phyloP scores from a whole-genome alignment of 2,888 invertebrate species.

The Lasioglossum pauxillum region DNA sequence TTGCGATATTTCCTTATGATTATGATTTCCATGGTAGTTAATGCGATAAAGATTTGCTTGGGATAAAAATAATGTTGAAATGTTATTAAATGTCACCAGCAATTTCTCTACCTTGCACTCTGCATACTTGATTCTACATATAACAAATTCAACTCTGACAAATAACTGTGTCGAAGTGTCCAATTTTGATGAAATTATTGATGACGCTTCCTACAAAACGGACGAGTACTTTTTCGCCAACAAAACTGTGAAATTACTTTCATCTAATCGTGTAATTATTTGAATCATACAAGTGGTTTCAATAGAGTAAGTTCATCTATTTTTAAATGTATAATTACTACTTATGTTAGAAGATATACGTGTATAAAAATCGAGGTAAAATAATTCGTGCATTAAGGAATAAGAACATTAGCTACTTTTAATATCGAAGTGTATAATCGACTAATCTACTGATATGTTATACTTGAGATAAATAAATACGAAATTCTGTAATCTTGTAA shows the following conservation, averaged over 20 bases:
- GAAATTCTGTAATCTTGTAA: neutral
- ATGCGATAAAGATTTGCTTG: neutral
- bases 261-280: neutral
- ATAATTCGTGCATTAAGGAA: neutral
- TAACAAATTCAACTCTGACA: neutral
- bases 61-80: neutral
- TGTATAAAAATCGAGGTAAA: neutral
- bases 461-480: neutral
- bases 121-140: neutral
- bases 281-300: neutral
- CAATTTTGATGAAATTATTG: neutral
- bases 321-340: neutral
- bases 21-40: neutral
- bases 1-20: neutral
- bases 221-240: neutral
- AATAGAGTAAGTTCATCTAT: neutral
- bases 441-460: constrained; percentile 1
- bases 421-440: neutral
- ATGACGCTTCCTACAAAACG: neutral
- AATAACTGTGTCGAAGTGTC: neutral
- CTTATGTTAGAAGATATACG: neutral
- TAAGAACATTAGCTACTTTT: neutral
- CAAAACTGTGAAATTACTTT: neutral
- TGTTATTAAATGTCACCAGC: neutral
- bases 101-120: neutral